Conservation (phyloP, 2,797 vertebrate species). For the Coilia nasus region DNA sequence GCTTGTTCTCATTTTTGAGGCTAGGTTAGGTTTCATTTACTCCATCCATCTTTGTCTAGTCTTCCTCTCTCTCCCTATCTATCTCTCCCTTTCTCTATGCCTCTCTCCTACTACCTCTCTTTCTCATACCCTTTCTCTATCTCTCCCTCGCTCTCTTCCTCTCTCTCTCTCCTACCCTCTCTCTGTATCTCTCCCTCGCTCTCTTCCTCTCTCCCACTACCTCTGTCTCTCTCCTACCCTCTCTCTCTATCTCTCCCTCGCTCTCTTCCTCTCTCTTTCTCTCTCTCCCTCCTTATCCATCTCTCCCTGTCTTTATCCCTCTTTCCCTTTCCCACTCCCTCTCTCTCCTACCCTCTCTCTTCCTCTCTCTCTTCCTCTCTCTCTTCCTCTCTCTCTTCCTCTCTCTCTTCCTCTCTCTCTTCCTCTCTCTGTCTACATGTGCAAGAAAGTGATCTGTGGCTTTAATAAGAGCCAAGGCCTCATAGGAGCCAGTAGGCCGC, state of each 20-base stretch:
- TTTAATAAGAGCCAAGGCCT: conserved; percentile 97
- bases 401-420: conserved; percentile 74
- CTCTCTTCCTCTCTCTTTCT: conserved; percentile 59
- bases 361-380: background rate
- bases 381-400: conserved; percentile 70
- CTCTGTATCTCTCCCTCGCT: conserved; percentile 63
- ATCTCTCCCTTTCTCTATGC: background rate
- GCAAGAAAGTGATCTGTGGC: conserved; percentile 97
- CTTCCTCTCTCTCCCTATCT: conserved; percentile 44
- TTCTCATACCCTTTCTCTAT: conserved; percentile 54
- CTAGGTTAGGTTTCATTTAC: conserved; percentile 66
- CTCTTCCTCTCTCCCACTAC: conserved; percentile 75
- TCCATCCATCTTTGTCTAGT: conserved; percentile 64
- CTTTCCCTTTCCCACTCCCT: background rate
- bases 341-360: conserved; percentile 44
- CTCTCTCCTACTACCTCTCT: background rate
- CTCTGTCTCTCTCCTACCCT: too few relatives aligned
- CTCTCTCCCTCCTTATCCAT: conserved; percentile 49
- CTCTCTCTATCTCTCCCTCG: conserved; percentile 73
- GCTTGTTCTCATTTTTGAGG: conserved; percentile 29
- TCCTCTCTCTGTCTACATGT: conserved; percentile 61
- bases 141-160: conserved; percentile 48
- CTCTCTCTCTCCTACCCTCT: conserved; percentile 70
- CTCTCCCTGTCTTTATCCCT: background rate
- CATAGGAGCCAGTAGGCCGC: conserved; percentile 94